Conservation (phyloP, 1,140 invertebrate species). For the Drosophila eugracilis region DNA sequence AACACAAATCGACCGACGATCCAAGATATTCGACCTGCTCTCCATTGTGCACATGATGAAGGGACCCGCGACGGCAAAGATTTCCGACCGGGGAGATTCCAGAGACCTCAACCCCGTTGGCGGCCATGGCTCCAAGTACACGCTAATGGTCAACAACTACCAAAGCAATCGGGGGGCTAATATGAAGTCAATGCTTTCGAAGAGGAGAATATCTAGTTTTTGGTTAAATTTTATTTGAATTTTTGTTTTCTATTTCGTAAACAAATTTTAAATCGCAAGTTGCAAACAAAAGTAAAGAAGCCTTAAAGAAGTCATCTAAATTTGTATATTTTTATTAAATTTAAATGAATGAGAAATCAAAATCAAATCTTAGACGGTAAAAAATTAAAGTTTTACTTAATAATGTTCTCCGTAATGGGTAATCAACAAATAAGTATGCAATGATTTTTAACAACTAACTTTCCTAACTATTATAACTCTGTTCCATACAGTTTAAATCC, state of each 20-base stretch:
- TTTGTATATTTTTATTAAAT: too few species aligned
- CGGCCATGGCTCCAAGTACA: slow-evolving; percentile 71
- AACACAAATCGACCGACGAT: slow-evolving; percentile 51
- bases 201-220: background rate
- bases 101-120: slow-evolving; percentile 74
- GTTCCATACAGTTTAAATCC: too few species aligned
- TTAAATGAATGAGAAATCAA: too few species aligned
- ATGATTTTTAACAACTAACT: background rate
- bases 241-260: too few species aligned
- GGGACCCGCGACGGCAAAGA: slow-evolving; percentile 24
- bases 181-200: background rate
- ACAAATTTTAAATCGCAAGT: too few species aligned
- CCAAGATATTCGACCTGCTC: slow-evolving; percentile 71
- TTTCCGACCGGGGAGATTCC: slow-evolving; percentile 23
- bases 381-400: too few species aligned
- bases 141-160: slow-evolving; percentile 77
- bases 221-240: too few species aligned
- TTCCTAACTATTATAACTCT: too few species aligned
- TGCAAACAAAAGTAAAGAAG: too few species aligned
- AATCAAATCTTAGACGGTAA: too few species aligned
- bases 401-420: too few species aligned
- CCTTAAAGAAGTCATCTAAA: too few species aligned
- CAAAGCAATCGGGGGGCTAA: slow-evolving; percentile 4
- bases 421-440: background rate
- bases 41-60: slow-evolving; percentile 81